A percentile compares a stretch with the other conserved stretches of the same genome.
Conservation (phyloP, 2,888 invertebrate species). For the Ornithoptera priamus region DNA sequence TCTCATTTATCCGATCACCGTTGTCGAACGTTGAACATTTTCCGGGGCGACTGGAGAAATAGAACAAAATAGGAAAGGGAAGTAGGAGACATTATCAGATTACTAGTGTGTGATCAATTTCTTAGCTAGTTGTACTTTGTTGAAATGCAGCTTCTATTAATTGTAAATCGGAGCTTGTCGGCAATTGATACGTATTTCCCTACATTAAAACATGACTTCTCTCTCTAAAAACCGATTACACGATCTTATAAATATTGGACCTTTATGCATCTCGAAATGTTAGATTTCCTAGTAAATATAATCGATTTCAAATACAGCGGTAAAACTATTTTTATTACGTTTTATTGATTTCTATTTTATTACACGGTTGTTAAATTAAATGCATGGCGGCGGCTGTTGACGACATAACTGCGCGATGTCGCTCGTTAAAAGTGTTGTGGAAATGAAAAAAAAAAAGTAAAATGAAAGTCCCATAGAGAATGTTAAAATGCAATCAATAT, state of each 20-base stretch:
- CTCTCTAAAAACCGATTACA: not conserved
- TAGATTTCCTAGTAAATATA: not conserved
- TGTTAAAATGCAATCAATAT: not conserved
- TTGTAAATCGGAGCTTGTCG: constrained; percentile 13
- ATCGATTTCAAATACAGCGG: constrained; percentile 6
- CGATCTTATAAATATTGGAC: not conserved
- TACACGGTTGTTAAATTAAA: constrained; percentile 20
- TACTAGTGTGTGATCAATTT: not conserved
- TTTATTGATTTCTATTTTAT: constrained; percentile 25
- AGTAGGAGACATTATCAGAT: not conserved
- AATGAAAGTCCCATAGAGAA: not conserved
- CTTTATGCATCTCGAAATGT: not conserved
- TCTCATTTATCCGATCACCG: constrained; percentile 8
- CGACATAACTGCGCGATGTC: constrained; percentile 6
- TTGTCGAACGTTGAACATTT: constrained; percentile 11
- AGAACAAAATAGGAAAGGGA: constrained; percentile 5
- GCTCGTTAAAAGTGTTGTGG: constrained; percentile 1
- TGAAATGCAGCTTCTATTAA: constrained; percentile 12
- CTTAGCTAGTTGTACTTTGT: not conserved
- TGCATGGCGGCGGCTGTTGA: constrained; percentile 4
- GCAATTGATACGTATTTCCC: constrained; percentile 10
- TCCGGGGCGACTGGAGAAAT: not conserved
- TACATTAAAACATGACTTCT: not conserved
- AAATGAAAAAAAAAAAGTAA: not conserved
- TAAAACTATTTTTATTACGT: constrained; percentile 25